Evolutionary conservation across 2,888 invertebrate species (phyloP).

Genomic region (Antitype chi): DNA sequence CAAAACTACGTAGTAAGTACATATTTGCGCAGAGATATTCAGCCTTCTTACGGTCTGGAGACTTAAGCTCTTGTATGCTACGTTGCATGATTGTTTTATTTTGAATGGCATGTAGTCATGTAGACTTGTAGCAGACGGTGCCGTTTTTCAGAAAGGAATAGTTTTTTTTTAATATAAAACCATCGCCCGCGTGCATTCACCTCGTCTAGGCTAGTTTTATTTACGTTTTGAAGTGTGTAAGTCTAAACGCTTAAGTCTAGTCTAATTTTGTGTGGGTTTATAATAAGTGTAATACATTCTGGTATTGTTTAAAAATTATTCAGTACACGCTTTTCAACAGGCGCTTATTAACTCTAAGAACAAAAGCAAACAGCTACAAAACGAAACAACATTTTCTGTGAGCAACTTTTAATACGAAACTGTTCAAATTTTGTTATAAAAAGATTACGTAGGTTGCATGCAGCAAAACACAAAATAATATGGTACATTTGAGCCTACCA

Average conservation of each 20-base stretch:
- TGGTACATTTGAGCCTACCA: slow-evolving; percentile 63
- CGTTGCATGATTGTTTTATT: not conserved
- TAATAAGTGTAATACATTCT: not conserved
- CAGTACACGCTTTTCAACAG: not conserved
- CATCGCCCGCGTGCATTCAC: not conserved
- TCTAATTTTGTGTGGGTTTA: not conserved
- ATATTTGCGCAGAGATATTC: not conserved
- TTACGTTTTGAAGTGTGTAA: not conserved
- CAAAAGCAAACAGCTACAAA: not conserved
- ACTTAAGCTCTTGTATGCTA: not conserved
- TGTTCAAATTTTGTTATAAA: not conserved
- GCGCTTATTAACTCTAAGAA: not conserved
- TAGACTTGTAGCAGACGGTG: not conserved
- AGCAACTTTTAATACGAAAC: not conserved
- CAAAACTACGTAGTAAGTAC: not conserved
- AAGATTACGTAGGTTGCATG: not conserved
- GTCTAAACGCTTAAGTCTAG: not conserved
- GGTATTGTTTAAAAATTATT: not conserved
- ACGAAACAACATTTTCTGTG: not conserved
- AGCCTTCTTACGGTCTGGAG: not conserved
- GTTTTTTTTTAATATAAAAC: not conserved
- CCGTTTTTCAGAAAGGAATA: not conserved
- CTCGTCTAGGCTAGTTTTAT: not conserved
- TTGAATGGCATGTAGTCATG: not conserved
- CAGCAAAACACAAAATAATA: slow-evolving; percentile 39